Evolutionary conservation across 2,797 vertebrate genomes (phyloP).

Genomic region (Peromyscus aztecus): DNA sequence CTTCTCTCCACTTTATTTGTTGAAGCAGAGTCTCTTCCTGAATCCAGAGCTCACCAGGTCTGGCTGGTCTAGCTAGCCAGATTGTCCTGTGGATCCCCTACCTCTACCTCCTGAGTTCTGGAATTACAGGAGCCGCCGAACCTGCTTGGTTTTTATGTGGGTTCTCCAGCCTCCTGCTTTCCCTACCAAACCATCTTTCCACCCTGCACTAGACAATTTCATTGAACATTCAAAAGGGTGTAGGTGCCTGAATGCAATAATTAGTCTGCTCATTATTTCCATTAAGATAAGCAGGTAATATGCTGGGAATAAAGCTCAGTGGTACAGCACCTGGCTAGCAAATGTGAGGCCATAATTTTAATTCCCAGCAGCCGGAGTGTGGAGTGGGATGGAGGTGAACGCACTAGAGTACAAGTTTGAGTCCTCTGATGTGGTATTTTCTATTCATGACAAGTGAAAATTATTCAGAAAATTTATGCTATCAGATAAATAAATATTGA

Average conservation of each 20-base stretch:
- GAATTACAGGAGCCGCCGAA: no score
- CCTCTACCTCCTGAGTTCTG: not conserved
- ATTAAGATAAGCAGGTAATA: not conserved
- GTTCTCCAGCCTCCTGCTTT: not conserved
- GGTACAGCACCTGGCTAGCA: not conserved
- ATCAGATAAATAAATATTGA: conserved; percentile 23
- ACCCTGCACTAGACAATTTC: not conserved
- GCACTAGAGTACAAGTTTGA: not conserved
- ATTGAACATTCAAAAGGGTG: not conserved
- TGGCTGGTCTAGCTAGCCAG: not conserved
- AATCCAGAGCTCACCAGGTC: no score
- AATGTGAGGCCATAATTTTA: not conserved
- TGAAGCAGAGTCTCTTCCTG: not conserved
- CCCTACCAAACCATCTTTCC: not conserved
- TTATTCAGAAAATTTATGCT: not conserved
- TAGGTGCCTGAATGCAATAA: not conserved
- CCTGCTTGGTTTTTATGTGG: not conserved
- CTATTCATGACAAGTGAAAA: not conserved
- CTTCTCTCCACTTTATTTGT: not conserved
- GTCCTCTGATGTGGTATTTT: conserved; percentile 38
- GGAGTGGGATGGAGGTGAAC: not conserved
- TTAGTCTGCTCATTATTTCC: conserved; percentile 26
- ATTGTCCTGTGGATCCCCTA: not conserved
- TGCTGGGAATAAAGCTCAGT: not conserved
- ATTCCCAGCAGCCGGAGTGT: not conserved